A percentile compares a stretch with the other conserved stretches of the same genome.
phyloP scores from a whole-genome alignment of 2,797 vertebrate genomes.

The Rhinophrynus dorsalis region DNA sequence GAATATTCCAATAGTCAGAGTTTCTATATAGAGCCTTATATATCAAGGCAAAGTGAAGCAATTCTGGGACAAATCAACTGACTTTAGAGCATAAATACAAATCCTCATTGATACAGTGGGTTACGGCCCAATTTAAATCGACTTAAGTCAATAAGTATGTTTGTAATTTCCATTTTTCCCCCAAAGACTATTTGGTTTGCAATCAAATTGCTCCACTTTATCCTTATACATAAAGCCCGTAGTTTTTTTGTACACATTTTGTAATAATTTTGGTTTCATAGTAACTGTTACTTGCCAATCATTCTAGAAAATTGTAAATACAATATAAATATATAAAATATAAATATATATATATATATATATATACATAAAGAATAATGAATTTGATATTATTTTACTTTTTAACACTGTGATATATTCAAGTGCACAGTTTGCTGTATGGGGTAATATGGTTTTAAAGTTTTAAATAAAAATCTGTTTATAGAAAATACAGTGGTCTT shows the following conservation, averaged over 20 bases:
- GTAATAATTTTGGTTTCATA: constrained; percentile 93
- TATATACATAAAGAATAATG: constrained; percentile 62
- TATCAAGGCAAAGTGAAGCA: no score
- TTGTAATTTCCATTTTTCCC: no score
- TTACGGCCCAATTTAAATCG: no score
- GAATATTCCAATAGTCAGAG: no score
- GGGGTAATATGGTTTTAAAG: constrained; percentile 93
- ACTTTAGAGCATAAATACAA: no score
- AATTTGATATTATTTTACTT: constrained; percentile 88
- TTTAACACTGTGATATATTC: constrained; percentile 99
- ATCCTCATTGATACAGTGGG: no score
- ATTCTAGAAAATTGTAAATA: constrained; percentile 79
- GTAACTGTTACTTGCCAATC: constrained; percentile 91
- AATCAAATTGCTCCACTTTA: no score
- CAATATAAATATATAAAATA: constrained; percentile 66
- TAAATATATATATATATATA: constrained; percentile 64
- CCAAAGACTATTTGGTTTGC: no score
- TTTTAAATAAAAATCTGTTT: constrained; percentile 91
- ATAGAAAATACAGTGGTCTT: constrained; percentile 60
- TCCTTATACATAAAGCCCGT: no score
- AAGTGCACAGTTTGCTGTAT: constrained; percentile 99
- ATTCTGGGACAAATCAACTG: no score
- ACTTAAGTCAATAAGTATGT: no score
- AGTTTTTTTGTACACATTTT: constrained; percentile 99
- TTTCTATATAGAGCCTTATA: no score